A percentile compares a stretch with the other conserved stretches of the same genome.
Evolutionary conservation across 2,797 vertebrate genomes (phyloP).

Genomic region (Microcaecilia unicolor): DNA sequence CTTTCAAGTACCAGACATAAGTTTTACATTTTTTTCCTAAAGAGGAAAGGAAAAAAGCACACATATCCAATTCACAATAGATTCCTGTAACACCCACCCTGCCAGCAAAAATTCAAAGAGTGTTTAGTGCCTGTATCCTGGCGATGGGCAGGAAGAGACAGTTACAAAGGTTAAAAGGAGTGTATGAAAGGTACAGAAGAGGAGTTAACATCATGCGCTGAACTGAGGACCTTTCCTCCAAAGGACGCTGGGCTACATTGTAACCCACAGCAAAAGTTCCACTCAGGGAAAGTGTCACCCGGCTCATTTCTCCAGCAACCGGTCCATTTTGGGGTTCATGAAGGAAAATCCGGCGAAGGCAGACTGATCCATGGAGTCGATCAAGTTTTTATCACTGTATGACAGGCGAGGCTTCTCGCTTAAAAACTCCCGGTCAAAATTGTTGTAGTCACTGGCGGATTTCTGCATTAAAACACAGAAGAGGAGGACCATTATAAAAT

Average conservation of each 20-base stretch:
- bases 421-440: conserved; percentile 94
- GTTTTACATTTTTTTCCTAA: conserved; percentile 50
- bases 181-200: too few relatives aligned
- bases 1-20: conserved; percentile 75
- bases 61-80: conserved; percentile 48
- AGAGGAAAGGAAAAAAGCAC: conserved; percentile 39
- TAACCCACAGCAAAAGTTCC: neutral
- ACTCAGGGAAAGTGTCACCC: neutral
- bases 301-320: conserved; percentile 62
- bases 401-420: conserved; percentile 87
- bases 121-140: neutral
- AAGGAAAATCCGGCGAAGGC: conserved; percentile 90
- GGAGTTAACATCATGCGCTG: neutral
- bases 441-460: conserved; percentile 81
- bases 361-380: conserved; percentile 90
- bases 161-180: conserved; percentile 12
- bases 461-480: conserved; percentile 59
- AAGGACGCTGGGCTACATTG: neutral
- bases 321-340: conserved; percentile 81
- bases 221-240: neutral
- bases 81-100: conserved; percentile 32
- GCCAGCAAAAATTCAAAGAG: too few relatives aligned
- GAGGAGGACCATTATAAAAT: neutral
- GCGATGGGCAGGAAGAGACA: conserved; percentile 14
- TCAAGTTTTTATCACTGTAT: conserved; percentile 84